phyloP scores from a whole-genome alignment of 2,113 vertebrate species.

The Cercopithecus mona region DNA sequence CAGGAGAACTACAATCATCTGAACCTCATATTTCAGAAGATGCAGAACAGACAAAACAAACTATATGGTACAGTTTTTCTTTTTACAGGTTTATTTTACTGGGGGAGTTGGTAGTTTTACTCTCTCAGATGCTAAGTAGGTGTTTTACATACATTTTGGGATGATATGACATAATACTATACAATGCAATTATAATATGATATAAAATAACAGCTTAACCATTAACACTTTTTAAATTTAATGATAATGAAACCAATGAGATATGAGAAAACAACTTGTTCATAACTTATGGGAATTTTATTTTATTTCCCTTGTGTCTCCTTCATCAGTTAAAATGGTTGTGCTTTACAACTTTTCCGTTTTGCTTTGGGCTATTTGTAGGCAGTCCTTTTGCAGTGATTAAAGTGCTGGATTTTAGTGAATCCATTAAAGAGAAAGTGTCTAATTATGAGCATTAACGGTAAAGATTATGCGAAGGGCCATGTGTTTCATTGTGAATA shows the following conservation, averaged over 20 bases:
- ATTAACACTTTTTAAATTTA: neutral
- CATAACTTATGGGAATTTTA: neutral
- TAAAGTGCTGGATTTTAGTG: conserved; percentile 61
- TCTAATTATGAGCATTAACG: conserved; percentile 70
- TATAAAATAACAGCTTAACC: neutral
- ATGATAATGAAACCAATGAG: neutral
- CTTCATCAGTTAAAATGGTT: conserved; percentile 34
- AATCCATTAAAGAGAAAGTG: conserved; percentile 65
- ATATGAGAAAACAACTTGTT: neutral
- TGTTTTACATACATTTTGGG: neutral
- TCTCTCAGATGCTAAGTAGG: neutral
- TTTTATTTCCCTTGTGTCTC: neutral
- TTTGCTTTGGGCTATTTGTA: conserved; percentile 27
- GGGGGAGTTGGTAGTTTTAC: neutral
- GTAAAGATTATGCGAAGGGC: conserved; percentile 50
- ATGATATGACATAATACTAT: neutral
- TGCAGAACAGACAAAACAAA: neutral
- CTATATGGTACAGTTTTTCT: neutral
- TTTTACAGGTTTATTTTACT: neutral
- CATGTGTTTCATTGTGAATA: conserved; percentile 36
- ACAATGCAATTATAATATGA: neutral
- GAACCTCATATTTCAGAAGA: neutral
- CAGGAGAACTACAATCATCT: neutral
- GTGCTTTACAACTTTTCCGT: neutral
- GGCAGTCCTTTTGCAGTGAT: conserved; percentile 49